Base-by-base conservation (phyloP, 2,797 vertebrate species). In the Pseudomugil gertrudae region DNA sequence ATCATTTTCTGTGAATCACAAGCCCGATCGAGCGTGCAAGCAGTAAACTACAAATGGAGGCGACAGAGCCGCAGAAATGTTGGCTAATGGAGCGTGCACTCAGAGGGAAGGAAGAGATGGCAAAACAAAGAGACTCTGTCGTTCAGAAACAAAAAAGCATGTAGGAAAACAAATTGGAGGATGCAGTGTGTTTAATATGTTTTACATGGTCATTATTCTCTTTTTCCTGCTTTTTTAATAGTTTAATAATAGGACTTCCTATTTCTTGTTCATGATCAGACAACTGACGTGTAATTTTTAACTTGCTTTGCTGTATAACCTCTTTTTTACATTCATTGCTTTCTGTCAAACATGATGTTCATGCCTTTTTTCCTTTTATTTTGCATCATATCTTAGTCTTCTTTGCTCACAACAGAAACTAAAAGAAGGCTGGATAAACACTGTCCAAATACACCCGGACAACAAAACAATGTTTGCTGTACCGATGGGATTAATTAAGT, bases 1-100 rank as follows among this genome's bases (percentile, higher is more conserved):
- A 68, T 84, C 63, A 73, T 66, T 72, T 64, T 75, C 65, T 61
- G 66, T 65, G 72, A 75, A 76, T 85, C 84, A 89, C 69, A 55
- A 57, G 72, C 65, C 71, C 19, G 78, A 73, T 58, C 57, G 57
- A 73, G 71, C 76, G 27, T 45, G 57, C 57, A 32, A 55, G 82
- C 76, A 65, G 73, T 80, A 86, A 86, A 86, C 72, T 30, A 69
- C 30, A 68, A 52, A 72, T 40, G 57, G 59, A 70, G 71, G 72
- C 43, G 65, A 45, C 55, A 5, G 50, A 73, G 74, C 24, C 52
- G 10, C 62, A 4, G 26, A 72, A 61, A 64, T 6, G 64, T 61
- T 50, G 74, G 53, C 66, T 84, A 86, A 85, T 85, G 81, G 83
- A 66, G 67, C 78, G 14, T 78, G 1, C 6, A 52, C 61, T 35